Base-by-base conservation (phyloP, 2,797 vertebrate species). In the Silurus aristotelis region DNA sequence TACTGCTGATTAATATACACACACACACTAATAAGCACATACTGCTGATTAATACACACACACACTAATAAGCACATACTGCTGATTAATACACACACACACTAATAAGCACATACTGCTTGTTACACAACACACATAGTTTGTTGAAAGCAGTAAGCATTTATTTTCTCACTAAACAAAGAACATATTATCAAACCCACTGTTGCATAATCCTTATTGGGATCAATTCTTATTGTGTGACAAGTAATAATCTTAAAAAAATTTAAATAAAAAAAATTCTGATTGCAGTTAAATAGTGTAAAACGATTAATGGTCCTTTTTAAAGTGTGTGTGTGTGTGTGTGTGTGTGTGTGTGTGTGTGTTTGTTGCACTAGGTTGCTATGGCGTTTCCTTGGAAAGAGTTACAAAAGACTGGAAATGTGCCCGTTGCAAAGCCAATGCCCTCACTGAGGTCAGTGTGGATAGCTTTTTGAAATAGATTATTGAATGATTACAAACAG, bases 381-480 rank as follows among this genome's bases (percentile, higher is more conserved):
- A 99, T 0, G 98, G 98, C 67, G 95, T 98, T 12, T 94, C 94
- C 76, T 95, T 96, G 0, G 94, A 95, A 84, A 92, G 93, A 85
- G 96, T 97, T 87, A 96, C 89, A 3, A 96, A 97, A 48, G 95
- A 96, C 72, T 99, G 98, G 98, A 96, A 95, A 75, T 99, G 98
- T 92, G 96, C 96, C 0, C 96, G 98, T 78, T 99, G 98, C 90
- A 92, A 94, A 0, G 97, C 96, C 87, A 95, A 92, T 0, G 97
- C 97, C 1, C 95, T 97, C 95, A 95, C 95, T 7, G 97, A 96
- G 95, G 98, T 99, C 87, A 77, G 81, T 84, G 46, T 38, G 38
- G 38, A 38, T 38, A 73, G 10, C 10, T 31, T 20, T 27, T 55
- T 2, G 13, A 52, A 20, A 13, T 46, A 55, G 17, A 71, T 72